Base-by-base conservation (phyloP, 2,797 vertebrate species). In the Malacoraja senta region DNA sequence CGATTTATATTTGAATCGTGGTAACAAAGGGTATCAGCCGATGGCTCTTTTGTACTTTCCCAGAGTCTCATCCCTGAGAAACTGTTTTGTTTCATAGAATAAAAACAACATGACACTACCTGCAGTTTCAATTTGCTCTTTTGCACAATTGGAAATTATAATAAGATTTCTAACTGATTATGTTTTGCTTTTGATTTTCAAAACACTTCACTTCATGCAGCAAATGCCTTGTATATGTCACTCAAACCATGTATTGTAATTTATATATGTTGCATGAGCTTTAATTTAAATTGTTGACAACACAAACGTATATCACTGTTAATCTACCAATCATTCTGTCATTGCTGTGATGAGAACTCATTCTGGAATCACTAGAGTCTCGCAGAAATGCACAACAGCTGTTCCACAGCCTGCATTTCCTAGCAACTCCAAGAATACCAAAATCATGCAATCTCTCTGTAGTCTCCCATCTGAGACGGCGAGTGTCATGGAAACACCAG, bases 381-480 rank as follows among this genome's bases (percentile, higher is more conserved):
- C 83, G 13, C 76, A 93, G 86, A 91, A 94, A 88, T 94, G 94
- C 94, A 95, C 68, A 96, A 94, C 94, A 53, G 44, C 44, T 95
- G 0, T 93, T 95, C 95, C 95, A 94, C 93, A 78, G 93, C 93
- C 94, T 94, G 72, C 94, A 97, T 96, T 97, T 95, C 97, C 96
- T 95, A 95, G 97, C 97, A 97, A 97, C 97, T 96, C 96, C 95
- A 95, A 96, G 93, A 96, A 96, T 94, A 94, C 95, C 94, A 94
- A 96, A 97, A 97, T 96, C 86, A 98, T 97, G 95, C 96, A 95
- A 95, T 95, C 95, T 93, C 96, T 96, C 94, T 95, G 93, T 93
- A 94, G 94, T 95, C 96, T 97, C 95, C 96, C 96, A 97, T 97
- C 97, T 97, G 97, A 95, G 95, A 98, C 97, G 97, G 97, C 97